phyloP scores from a whole-genome alignment of 2,888 invertebrate species.

The Apodemia duryi region DNA sequence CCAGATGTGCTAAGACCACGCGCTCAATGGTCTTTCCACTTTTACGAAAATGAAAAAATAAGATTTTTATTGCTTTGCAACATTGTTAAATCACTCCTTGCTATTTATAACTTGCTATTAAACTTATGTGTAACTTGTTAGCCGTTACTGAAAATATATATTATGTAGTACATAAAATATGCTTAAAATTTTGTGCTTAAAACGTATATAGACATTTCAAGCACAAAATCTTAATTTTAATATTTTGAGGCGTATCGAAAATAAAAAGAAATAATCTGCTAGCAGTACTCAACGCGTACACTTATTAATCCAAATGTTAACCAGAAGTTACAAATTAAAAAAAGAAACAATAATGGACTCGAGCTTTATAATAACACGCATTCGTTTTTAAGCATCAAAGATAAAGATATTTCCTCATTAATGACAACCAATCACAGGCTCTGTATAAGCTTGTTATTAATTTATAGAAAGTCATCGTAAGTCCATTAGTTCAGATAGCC shows the following conservation, averaged over 20 bases:
- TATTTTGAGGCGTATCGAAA: no score
- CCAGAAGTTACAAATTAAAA: slow-evolving; percentile 43
- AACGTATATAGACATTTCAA: no score
- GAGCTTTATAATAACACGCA: slow-evolving; percentile 49
- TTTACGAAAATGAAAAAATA: background rate
- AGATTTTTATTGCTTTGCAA: background rate
- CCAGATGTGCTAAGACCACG: slow-evolving; percentile 51
- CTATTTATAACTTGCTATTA: no score
- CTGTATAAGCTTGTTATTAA: slow-evolving; percentile 65
- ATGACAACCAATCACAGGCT: slow-evolving; percentile 60
- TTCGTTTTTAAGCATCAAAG: slow-evolving; percentile 47
- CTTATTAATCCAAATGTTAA: slow-evolving; percentile 17
- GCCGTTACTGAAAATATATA: no score
- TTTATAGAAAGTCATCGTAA: slow-evolving; percentile 77
- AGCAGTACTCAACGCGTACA: no score
- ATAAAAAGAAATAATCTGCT: no score
- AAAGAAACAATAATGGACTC: slow-evolving; percentile 44
- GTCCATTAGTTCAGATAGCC: slow-evolving; percentile 68
- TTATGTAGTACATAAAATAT: no score
- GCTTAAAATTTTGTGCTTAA: no score
- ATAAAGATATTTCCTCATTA: slow-evolving; percentile 74
- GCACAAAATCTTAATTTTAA: no score
- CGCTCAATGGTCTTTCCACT: background rate
- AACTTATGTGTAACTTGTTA: no score
- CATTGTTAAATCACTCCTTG: no score